Evolutionary conservation across 2,113 vertebrate genomes (phyloP).

Genomic region (Equus quagga): DNA sequence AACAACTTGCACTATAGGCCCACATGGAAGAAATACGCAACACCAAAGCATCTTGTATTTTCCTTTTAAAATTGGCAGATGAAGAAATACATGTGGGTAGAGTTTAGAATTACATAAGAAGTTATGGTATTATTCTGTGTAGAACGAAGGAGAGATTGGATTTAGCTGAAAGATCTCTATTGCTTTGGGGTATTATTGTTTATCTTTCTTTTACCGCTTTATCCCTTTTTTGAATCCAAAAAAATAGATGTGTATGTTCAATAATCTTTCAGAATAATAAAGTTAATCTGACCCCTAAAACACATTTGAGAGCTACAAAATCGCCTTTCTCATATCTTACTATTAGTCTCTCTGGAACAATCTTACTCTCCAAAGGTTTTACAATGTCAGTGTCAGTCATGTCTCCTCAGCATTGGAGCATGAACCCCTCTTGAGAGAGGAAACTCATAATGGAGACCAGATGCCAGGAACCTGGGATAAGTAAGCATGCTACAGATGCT

Average conservation of each 20-base stretch:
- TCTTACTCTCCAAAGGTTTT: background rate
- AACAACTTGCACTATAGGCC: background rate
- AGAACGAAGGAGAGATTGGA: background rate
- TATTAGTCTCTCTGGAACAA: background rate
- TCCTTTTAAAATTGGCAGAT: background rate
- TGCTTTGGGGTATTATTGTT: background rate
- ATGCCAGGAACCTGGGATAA: background rate
- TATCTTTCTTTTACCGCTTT: background rate
- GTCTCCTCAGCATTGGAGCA: background rate
- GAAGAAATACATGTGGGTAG: background rate
- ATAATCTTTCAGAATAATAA: background rate
- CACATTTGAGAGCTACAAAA: background rate
- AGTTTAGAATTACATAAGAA: background rate
- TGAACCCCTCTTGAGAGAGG: background rate
- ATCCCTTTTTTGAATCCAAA: background rate
- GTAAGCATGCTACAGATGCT: background rate
- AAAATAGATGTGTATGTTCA: background rate
- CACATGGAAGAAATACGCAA: background rate
- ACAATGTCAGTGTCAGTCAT: accelerated
- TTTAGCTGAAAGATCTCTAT: background rate
- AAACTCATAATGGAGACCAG: background rate
- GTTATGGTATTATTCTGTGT: background rate
- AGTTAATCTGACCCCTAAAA: background rate
- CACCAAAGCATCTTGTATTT: background rate
- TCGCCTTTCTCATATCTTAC: background rate